Base-by-base conservation (phyloP, 2,888 invertebrate species). In the Amphipoea oculea region DNA sequence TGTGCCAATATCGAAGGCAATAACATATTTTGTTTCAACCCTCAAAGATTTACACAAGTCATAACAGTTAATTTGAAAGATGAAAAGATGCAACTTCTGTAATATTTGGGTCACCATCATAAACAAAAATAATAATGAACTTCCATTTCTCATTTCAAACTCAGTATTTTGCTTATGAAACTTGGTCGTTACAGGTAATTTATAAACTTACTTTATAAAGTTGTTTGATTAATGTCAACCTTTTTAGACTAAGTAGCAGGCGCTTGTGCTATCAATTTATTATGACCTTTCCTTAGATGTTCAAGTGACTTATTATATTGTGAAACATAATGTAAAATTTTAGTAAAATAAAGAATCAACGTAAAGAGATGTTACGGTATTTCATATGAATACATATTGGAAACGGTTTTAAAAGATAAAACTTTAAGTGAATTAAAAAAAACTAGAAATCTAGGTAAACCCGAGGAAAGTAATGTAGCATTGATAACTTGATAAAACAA, bases 131-230 rank as follows among this genome's bases (percentile, higher is more conserved):
- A 78, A 88, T 90, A 89, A 90, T 86, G 67, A 84, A 83, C 80
- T 81, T 84, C 86, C 87, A 84, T 86, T 86, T 82, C 86, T 90
- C 81, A 79, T 85, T 89, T 74, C 85, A 67, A 81, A 82, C 54
- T 88, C 85, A 86, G 89, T 89, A 90, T 91, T 92, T 91, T 89
- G 88, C 81, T 92, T 87, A 84, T 84, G 81, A 90, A 91, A 91
- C 86, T 90, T 89, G 79, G 82, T 82, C 89, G 87, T 85, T 84
- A 81, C 78, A 89, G 90, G 90, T 91, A 91, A 91, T 91, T 91
- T 87, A 88, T 89, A 86, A 87, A 89, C 80, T 90, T 78, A 84
- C 87, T 90, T 88, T 74, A 82, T 88, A 87, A 90, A 91, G 87
- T 87, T 88, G 75, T 88, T 92, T 92, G 89, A 92, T 90, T 89